phyloP scores from a whole-genome alignment of 1,140 invertebrate species.

The Bacillus rossius region DNA sequence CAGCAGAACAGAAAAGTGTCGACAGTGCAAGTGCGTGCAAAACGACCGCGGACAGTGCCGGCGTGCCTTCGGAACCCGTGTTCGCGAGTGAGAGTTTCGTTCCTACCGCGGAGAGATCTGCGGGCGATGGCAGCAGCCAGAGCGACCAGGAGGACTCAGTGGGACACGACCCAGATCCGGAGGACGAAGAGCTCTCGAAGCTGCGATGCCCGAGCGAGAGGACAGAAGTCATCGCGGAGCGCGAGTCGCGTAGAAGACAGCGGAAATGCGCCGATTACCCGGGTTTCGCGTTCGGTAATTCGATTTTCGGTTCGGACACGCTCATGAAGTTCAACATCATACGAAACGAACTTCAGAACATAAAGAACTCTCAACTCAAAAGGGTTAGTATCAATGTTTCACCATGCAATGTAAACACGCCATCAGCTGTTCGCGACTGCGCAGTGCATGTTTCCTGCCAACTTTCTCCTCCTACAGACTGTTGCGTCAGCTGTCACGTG shows the following conservation, averaged over 20 bases:
- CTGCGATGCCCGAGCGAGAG: slow-evolving; percentile 81
- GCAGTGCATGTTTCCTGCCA: background rate
- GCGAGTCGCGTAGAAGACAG: slow-evolving; percentile 59
- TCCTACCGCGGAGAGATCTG: background rate
- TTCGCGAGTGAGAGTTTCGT: too few species aligned
- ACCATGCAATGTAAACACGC: background rate
- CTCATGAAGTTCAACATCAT: slow-evolving; percentile 98
- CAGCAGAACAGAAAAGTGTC: background rate
- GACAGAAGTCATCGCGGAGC: slow-evolving; percentile 78
- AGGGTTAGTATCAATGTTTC: slow-evolving; percentile 66
- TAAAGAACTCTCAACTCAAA: slow-evolving; percentile 92
- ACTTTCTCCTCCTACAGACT: too few species aligned
- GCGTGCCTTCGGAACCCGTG: too few species aligned
- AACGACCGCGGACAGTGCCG: too few species aligned
- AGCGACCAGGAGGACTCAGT: slow-evolving; percentile 45
- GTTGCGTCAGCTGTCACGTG: too few species aligned
- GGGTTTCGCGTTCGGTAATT: slow-evolving; percentile 82
- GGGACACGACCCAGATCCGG: slow-evolving; percentile 56
- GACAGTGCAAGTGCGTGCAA: background rate
- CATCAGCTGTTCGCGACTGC: background rate
- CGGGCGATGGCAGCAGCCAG: slow-evolving; percentile 42
- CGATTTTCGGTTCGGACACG: slow-evolving; percentile 93
- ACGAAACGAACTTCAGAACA: slow-evolving; percentile 94
- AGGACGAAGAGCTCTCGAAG: slow-evolving; percentile 70
- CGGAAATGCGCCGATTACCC: slow-evolving; percentile 85